phyloP scores from a whole-genome alignment of 2,797 vertebrate species.

The Kryptolebias ocellatus region DNA sequence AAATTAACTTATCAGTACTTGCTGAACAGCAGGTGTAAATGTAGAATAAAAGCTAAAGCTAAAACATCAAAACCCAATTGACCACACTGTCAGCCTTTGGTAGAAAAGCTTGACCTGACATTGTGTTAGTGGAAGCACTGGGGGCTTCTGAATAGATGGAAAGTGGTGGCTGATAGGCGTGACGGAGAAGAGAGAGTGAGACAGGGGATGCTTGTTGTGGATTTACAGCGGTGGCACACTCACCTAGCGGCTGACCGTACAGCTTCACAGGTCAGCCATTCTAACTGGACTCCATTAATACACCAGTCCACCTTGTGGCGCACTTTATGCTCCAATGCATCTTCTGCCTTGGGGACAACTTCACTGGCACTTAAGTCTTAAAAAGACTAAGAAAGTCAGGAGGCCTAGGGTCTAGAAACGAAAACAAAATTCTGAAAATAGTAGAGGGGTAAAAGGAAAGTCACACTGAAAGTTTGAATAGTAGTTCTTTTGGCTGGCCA shows the following conservation, averaged over 20 bases:
- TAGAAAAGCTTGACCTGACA: slow-evolving; percentile 75
- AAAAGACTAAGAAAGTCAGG: slow-evolving; percentile 50
- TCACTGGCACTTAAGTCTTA: slow-evolving; percentile 68
- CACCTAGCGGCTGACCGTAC: slow-evolving; percentile 72
- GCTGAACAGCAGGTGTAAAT: slow-evolving; percentile 60
- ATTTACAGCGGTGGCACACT: slow-evolving; percentile 70
- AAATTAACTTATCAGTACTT: slow-evolving; percentile 65
- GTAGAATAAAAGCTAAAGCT: slow-evolving; percentile 61
- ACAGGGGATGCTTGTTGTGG: slow-evolving; percentile 67
- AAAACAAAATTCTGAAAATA: slow-evolving; percentile 49
- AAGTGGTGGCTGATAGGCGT: slow-evolving; percentile 65
- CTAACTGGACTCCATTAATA: slow-evolving; percentile 79
- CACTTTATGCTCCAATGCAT: slow-evolving; percentile 70
- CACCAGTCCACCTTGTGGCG: slow-evolving; percentile 71
- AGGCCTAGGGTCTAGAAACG: slow-evolving; percentile 48
- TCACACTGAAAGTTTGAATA: slow-evolving; percentile 55
- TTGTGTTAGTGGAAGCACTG: slow-evolving; percentile 62
- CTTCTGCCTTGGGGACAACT: slow-evolving; percentile 68
- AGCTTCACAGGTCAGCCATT: slow-evolving; percentile 74
- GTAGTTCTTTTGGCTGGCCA: slow-evolving; percentile 12
- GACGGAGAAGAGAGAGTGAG: slow-evolving; percentile 61
- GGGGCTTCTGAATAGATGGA: slow-evolving; percentile 49
- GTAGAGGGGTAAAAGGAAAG: slow-evolving; percentile 47
- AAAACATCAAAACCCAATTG: slow-evolving; percentile 69
- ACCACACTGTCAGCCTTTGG: slow-evolving; percentile 69